Percentiles rank a stretch among this genome's conserved stretches.
Conservation (phyloP, 2,797 vertebrate genomes). For the Urophycis tenuis region DNA sequence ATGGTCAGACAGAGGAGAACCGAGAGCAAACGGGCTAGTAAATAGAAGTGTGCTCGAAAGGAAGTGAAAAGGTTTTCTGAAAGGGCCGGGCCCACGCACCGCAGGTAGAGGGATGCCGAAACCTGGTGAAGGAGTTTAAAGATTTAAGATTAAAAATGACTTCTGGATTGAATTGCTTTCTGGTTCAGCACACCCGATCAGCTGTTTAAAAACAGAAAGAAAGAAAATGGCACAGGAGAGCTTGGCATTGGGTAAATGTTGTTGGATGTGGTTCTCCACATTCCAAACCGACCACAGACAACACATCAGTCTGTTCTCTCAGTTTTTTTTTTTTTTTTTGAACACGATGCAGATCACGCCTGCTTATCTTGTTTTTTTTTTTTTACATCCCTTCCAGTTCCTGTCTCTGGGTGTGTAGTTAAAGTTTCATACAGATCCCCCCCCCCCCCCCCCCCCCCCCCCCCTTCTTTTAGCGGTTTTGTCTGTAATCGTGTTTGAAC, state of each 20-base stretch:
- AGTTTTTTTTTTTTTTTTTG: background rate
- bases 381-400: background rate
- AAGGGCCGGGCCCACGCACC: background rate
- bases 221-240: no score
- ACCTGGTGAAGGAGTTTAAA: background rate
- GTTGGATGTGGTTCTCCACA: background rate
- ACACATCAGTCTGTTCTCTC: background rate
- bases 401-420: background rate
- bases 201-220: background rate
- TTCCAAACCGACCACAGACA: slow-evolving; percentile 13
- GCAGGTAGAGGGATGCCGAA: background rate
- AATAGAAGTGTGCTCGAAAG: background rate
- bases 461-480: slow-evolving; percentile 30
- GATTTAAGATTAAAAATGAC: no score
- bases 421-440: slow-evolving; percentile 5
- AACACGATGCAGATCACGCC: background rate
- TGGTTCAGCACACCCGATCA: no score
- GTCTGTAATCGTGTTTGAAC: slow-evolving; percentile 37
- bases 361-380: slow-evolving; percentile 1
- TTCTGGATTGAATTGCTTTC: no score
- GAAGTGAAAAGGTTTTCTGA: background rate
- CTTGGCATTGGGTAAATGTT: background rate
- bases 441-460: slow-evolving; percentile 12
- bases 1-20: slow-evolving; percentile 20
- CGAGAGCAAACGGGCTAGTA: slow-evolving; percentile 23